A percentile compares a stretch with the other conserved stretches of the same genome.
These are phyloP conservation scores for Lophotriccus pileatus DNA, from an alignment of 2,797 vertebrate genomes.

Conservation along the genomic window DNA sequence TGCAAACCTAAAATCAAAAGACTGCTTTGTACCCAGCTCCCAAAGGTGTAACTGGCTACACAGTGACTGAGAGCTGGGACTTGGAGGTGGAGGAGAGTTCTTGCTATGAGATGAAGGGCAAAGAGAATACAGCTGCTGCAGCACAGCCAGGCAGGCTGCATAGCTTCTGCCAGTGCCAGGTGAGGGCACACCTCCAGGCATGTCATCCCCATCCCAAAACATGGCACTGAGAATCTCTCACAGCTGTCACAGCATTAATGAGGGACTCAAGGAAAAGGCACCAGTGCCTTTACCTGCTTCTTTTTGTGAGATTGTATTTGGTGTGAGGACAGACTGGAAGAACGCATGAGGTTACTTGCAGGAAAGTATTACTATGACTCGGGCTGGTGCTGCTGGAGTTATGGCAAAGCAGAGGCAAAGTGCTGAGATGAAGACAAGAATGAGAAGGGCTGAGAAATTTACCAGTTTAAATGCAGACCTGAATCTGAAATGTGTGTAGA, in stretches of 20 bases:
- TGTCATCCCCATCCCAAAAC: not conserved
- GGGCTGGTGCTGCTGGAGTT: not conserved
- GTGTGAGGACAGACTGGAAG: not conserved
- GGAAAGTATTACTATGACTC: not conserved
- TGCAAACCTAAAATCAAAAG: not conserved
- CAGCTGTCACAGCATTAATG: not conserved
- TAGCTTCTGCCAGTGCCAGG: not conserved
- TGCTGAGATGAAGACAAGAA: not conserved
- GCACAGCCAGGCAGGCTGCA: not conserved
- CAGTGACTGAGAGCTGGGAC: accelerated
- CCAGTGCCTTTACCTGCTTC: not conserved
- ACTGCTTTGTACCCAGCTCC: not conserved
- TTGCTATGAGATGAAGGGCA: not conserved
- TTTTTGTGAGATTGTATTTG: not conserved
- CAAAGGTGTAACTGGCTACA: accelerated
- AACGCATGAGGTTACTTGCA: not conserved
- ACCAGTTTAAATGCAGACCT: not conserved
- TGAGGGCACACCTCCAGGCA: not conserved
- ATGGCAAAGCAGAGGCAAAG: not conserved
- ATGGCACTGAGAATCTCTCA: not conserved
- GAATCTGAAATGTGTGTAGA: not conserved
- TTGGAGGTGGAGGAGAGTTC: not conserved
- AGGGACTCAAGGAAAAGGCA: not conserved
- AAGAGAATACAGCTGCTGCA: not conserved
- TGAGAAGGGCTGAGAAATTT: not conserved